Percentiles rank a stretch among this genome's conserved stretches.
Conservation (phyloP, 2,888 invertebrate species). For the Dasypolia templi region DNA sequence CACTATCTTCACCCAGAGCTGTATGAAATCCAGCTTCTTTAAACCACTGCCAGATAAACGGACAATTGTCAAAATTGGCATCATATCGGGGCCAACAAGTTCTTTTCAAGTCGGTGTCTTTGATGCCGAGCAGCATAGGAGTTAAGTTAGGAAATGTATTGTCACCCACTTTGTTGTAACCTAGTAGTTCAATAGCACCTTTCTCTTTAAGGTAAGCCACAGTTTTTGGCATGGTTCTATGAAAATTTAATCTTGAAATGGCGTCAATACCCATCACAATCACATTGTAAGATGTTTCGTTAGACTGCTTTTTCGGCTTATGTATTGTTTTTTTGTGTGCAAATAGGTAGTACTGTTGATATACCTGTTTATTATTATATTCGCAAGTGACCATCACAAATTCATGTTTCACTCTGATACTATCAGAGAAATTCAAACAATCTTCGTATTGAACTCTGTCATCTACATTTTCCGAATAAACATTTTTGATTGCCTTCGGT, state of each 20-base stretch:
- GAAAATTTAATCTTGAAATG: constrained; percentile 95
- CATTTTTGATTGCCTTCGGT: constrained; percentile 83
- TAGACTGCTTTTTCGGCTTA: constrained; percentile 63
- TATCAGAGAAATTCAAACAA: constrained; percentile 87
- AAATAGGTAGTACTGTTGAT: constrained; percentile 93
- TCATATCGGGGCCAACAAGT: constrained; percentile 91
- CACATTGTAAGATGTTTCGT: constrained; percentile 90
- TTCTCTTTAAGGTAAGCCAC: constrained; percentile 91
- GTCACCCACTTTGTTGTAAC: constrained; percentile 98
- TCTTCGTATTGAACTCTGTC: constrained; percentile 85
- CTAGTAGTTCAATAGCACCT: constrained; percentile 94
- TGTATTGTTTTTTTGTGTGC: constrained; percentile 85
- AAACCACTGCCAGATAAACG: constrained; percentile 96
- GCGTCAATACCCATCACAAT: constrained; percentile 96
- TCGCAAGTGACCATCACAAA: constrained; percentile 93
- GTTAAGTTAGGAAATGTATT: constrained; percentile 98
- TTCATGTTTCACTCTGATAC: constrained; percentile 89
- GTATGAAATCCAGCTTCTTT: constrained; percentile 94
- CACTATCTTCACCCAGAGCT: constrained; percentile 95
- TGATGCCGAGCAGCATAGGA: constrained; percentile 94
- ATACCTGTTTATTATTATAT: constrained; percentile 85
- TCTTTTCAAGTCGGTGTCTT: constrained; percentile 91
- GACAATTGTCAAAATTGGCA: constrained; percentile 94
- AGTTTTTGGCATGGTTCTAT: constrained; percentile 95
- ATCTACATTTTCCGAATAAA: constrained; percentile 85